phyloP scores from a whole-genome alignment of 2,113 vertebrate genomes.

The Cinclus mexicanus region DNA sequence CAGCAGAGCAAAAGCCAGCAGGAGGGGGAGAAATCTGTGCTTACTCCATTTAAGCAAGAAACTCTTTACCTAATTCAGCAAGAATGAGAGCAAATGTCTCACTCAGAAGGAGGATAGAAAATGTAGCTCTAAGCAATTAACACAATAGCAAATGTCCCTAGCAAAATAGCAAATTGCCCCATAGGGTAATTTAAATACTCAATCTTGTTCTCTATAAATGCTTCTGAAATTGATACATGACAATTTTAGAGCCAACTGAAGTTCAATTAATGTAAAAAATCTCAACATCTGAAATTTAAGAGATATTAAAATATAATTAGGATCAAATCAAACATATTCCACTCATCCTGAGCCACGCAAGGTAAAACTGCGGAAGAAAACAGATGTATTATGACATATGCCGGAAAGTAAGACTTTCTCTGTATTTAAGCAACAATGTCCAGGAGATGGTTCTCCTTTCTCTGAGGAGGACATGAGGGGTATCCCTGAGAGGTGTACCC shows the following conservation, averaged over 20 bases:
- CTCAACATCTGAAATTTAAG: slow-evolving; percentile 33
- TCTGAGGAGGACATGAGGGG: background rate
- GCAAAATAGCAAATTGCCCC: background rate
- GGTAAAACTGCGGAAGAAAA: background rate
- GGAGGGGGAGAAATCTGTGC: background rate
- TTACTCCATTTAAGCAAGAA: background rate
- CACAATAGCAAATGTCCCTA: slow-evolving; percentile 53
- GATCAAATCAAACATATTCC: background rate
- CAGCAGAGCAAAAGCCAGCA: background rate
- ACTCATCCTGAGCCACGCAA: background rate
- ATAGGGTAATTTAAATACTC: slow-evolving; percentile 62
- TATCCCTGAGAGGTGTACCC: background rate
- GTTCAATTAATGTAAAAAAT: slow-evolving; percentile 58
- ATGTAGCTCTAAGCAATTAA: slow-evolving; percentile 67
- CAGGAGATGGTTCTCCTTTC: background rate
- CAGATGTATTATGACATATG: background rate
- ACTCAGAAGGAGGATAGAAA: slow-evolving; percentile 6
- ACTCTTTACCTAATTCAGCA: background rate
- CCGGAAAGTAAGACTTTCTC: background rate
- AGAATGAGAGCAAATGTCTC: background rate
- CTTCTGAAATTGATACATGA: slow-evolving; percentile 58
- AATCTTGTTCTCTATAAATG: slow-evolving; percentile 26
- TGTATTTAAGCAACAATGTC: background rate
- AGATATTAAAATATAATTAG: background rate
- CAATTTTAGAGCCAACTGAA: slow-evolving; percentile 47